These are phyloP conservation scores for Clavelina lepadiformis DNA, from an alignment of 23 tunicate species.

Conservation along the genomic window DNA sequence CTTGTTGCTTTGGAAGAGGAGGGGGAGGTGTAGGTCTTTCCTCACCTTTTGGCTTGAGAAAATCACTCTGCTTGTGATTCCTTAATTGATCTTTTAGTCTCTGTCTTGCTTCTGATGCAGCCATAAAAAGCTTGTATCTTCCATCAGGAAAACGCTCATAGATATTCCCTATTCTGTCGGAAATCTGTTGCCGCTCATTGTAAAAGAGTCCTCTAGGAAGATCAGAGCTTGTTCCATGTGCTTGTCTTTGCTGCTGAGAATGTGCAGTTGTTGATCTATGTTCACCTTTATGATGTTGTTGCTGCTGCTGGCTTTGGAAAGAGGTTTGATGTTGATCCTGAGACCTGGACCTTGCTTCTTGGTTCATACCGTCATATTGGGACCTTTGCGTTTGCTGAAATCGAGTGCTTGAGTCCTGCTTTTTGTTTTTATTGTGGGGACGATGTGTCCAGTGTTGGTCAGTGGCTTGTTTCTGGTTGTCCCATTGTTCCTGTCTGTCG, in stretches of 20 bases:
- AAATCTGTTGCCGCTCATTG: slow-evolving; percentile 27
- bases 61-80: slow-evolving; percentile 28
- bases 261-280: background rate
- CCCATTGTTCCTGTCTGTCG: background rate
- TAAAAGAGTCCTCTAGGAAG: slow-evolving; percentile 53
- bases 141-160: slow-evolving; percentile 40
- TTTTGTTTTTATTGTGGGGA: background rate
- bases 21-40: background rate
- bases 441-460: background rate
- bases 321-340: background rate
- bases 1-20: slow-evolving; percentile 8
- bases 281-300: slow-evolving; percentile 1
- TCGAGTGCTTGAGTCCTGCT: too few relatives aligned
- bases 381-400: background rate
- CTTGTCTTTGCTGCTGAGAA: background rate
- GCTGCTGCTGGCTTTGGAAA: background rate
- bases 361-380: background rate
- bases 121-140: slow-evolving; percentile 9
- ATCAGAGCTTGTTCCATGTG: background rate
- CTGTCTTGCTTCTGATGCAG: slow-evolving; percentile 32
- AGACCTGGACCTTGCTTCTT: background rate
- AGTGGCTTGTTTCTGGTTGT: background rate
- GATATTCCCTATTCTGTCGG: slow-evolving; percentile 49
- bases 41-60: background rate
- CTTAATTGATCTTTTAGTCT: slow-evolving; percentile 27